These are phyloP conservation scores for Cyaniris semiargus DNA, from an alignment of 2,888 invertebrate species.

Conservation along the genomic window DNA sequence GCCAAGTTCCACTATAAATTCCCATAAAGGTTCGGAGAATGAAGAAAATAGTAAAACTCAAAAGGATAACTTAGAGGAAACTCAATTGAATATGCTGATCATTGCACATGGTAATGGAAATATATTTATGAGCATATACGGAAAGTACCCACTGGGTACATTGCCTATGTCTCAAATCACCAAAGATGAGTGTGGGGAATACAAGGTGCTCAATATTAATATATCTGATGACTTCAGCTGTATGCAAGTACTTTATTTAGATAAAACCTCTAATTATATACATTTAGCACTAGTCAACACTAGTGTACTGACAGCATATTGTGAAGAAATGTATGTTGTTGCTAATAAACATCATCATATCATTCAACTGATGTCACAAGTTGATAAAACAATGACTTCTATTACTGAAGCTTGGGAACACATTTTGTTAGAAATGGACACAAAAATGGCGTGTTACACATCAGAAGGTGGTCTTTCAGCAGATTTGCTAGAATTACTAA, in stretches of 20 bases:
- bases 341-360: slow-evolving; percentile 88
- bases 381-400: slow-evolving; percentile 88
- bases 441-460: slow-evolving; percentile 93
- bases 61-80: slow-evolving; percentile 82
- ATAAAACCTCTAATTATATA: slow-evolving; percentile 72
- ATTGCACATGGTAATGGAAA: slow-evolving; percentile 88
- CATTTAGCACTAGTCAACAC: slow-evolving; percentile 77
- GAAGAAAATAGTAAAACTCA: slow-evolving; percentile 81
- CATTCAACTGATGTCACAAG: slow-evolving; percentile 83
- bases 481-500: slow-evolving; percentile 93
- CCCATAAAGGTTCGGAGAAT: slow-evolving; percentile 73
- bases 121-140: slow-evolving; percentile 89
- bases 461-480: slow-evolving; percentile 92
- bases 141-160: slow-evolving; percentile 89
- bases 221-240: slow-evolving; percentile 86
- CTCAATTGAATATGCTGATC: slow-evolving; percentile 86
- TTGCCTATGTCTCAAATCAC: slow-evolving; percentile 82
- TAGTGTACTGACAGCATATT: slow-evolving; percentile 82
- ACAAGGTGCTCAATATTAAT: slow-evolving; percentile 83
- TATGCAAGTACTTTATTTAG: slow-evolving; percentile 83
- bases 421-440: slow-evolving; percentile 95
- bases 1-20: slow-evolving; percentile 75
- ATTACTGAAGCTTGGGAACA: slow-evolving; percentile 97
- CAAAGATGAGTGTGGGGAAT: slow-evolving; percentile 77
- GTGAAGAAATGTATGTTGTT: slow-evolving; percentile 85